Evolutionary conservation across 2,113 vertebrate genomes (phyloP), one percentile per base, ranked within the genome.

Genomic region (Peromyscus maniculatus): DNA sequence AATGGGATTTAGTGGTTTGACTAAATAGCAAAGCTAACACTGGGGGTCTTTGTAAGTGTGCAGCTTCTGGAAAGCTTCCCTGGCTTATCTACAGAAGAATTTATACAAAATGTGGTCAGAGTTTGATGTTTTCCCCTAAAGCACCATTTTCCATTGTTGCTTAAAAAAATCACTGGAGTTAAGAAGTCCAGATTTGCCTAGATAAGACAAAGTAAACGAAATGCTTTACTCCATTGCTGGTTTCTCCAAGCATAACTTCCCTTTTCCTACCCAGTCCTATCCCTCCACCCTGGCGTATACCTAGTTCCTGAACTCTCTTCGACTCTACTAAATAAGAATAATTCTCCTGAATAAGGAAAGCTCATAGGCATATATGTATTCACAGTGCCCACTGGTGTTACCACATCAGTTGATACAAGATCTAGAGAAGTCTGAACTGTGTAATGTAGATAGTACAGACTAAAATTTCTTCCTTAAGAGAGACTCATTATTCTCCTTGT

Each of bases 381-480:
- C 59, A 91, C 96, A 94, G 55, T 97, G 46, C 69, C 62, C 96
- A 87, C n/a, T 93, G 28, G 52, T 64, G 36, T 88, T 96, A 89
- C 66, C 31, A 82, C 15, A 84, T 91, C 94, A 97, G 80, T 96
- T 97, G 97, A 91, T 92, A 36, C 36, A 97, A 91, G 64, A 94
- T 97, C 88, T 97, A 96, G 77, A 96, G 78, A 90, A 91, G 72
- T 97, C 22, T 96, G 64, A 94, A 28, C 74, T 97, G 43, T 94
- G 64, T 92, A 95, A 97, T 98, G 97, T 83, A 75, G 77, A 89
- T 80, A 91, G 96, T 97, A 59, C 19, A 96, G 94, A 94, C 91
- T 98, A 97, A 98, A 98, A 97, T 69, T 86, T 91, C 79, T 80
- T 97, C 4, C 72, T 11, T 88, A 94, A 67, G 33, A 91, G 13